Conservation (phyloP, 2,113 vertebrate genomes). For the Trichechus manatus region DNA sequence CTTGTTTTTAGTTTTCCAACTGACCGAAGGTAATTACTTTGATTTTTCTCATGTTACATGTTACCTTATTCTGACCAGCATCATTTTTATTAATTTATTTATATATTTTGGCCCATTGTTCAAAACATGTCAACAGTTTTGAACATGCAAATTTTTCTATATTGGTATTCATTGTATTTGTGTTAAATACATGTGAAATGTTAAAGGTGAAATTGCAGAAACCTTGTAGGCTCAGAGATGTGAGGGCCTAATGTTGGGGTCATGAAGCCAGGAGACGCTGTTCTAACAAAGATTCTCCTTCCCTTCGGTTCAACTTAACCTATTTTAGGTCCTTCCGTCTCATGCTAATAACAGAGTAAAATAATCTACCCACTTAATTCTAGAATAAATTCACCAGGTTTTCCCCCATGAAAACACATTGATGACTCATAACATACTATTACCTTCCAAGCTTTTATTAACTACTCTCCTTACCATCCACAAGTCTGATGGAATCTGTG, state of each 20-base stretch:
- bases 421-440: neutral
- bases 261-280: too few species aligned
- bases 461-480: neutral
- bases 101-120: neutral
- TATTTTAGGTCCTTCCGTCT: slow-evolving; percentile 27
- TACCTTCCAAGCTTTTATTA: neutral
- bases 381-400: neutral
- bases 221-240: neutral
- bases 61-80: neutral
- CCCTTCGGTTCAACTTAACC: neutral
- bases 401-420: neutral
- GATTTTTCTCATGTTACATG: neutral
- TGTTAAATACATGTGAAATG: neutral
- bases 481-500: neutral
- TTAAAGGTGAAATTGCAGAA: neutral
- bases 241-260: rapidly evolving
- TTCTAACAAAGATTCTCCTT: neutral
- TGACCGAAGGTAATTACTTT: neutral
- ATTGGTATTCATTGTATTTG: neutral
- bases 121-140: neutral
- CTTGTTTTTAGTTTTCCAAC: neutral
- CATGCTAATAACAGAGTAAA: slow-evolving; percentile 26
- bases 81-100: neutral
- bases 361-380: slow-evolving; percentile 51
- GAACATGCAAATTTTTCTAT: neutral